Evolutionary conservation across 2,888 invertebrate genomes (phyloP).

Genomic region (Diaperis boleti): DNA sequence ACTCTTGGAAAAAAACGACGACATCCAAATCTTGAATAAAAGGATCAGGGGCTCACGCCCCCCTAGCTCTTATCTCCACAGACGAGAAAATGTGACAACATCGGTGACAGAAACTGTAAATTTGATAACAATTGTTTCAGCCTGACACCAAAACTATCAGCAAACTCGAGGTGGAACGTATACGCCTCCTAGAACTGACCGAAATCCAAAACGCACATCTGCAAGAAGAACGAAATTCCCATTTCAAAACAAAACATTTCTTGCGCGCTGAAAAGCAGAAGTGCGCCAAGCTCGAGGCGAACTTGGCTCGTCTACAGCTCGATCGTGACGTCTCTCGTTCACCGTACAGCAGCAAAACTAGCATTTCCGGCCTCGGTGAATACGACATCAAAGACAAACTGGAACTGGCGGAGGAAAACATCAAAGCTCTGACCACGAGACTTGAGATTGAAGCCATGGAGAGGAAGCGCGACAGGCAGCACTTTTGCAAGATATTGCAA

Average conservation of each 20-base stretch:
- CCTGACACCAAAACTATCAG: slow-evolving; percentile 54
- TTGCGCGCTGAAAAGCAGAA: slow-evolving; percentile 68
- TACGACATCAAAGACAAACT: slow-evolving; percentile 53
- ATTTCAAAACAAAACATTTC: slow-evolving; percentile 59
- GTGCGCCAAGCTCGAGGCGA: slow-evolving; percentile 71
- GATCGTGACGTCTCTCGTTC: slow-evolving; percentile 66
- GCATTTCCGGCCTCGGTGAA: background rate
- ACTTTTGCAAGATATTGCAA: slow-evolving; percentile 55
- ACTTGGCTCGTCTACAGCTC: slow-evolving; percentile 69
- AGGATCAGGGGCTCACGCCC: slow-evolving; percentile 57
- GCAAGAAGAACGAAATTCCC: slow-evolving; percentile 68
- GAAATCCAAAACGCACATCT: slow-evolving; percentile 71
- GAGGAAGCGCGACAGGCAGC: slow-evolving; percentile 70
- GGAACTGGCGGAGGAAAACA: slow-evolving; percentile 77
- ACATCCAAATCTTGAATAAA: slow-evolving; percentile 67
- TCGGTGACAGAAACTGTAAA: too few species aligned
- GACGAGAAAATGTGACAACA: slow-evolving; percentile 32
- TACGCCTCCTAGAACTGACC: slow-evolving; percentile 72
- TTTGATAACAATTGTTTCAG: slow-evolving; percentile 20
- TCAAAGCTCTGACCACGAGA: slow-evolving; percentile 74
- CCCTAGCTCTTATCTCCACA: slow-evolving; percentile 39
- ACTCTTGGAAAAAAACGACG: slow-evolving; percentile 66
- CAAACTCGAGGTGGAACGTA: slow-evolving; percentile 74
- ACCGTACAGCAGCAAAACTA: slow-evolving; percentile 33
- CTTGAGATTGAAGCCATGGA: slow-evolving; percentile 75